Evolutionary conservation across 1,140 invertebrate genomes (phyloP).

Genomic region (Drosophila lacertosa): DNA sequence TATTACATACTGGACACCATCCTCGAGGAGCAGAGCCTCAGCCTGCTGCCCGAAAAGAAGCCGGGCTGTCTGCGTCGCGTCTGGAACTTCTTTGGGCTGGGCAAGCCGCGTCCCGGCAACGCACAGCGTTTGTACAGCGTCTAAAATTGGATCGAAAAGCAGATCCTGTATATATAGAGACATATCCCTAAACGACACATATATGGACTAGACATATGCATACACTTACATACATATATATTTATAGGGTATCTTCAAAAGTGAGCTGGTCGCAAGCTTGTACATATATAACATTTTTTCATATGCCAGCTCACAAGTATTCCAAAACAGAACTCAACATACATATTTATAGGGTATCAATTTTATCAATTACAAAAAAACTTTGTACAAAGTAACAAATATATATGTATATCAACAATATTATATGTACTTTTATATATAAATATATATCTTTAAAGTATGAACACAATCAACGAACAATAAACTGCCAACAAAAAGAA

Average conservation of each 20-base stretch:
- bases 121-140: slow-evolving; percentile 58
- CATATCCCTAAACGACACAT: slow-evolving; percentile 53
- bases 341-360: neutral
- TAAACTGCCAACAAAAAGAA: slow-evolving; percentile 68
- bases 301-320: too few species aligned
- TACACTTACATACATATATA: slow-evolving; percentile 9
- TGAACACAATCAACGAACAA: slow-evolving; percentile 77
- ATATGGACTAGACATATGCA: slow-evolving; percentile 1
- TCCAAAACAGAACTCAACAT: neutral
- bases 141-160: slow-evolving; percentile 17
- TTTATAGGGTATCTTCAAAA: neutral
- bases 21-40: slow-evolving; percentile 75
- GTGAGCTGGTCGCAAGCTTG: slow-evolving; percentile 24
- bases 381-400: slow-evolving; percentile 66
- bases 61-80: slow-evolving; percentile 74
- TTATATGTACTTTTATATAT: slow-evolving; percentile 25
- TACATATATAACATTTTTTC: too few species aligned
- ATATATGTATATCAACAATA: slow-evolving; percentile 72
- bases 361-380: slow-evolving; percentile 31
- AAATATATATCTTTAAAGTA: slow-evolving; percentile 38
- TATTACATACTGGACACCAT: slow-evolving; percentile 82
- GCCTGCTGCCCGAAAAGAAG: slow-evolving; percentile 74
- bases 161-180: slow-evolving; percentile 56
- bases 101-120: slow-evolving; percentile 42
- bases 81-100: slow-evolving; percentile 74